Evolutionary conservation across 2,113 vertebrate species (phyloP).

Genomic region (Ammodytes dubius): DNA sequence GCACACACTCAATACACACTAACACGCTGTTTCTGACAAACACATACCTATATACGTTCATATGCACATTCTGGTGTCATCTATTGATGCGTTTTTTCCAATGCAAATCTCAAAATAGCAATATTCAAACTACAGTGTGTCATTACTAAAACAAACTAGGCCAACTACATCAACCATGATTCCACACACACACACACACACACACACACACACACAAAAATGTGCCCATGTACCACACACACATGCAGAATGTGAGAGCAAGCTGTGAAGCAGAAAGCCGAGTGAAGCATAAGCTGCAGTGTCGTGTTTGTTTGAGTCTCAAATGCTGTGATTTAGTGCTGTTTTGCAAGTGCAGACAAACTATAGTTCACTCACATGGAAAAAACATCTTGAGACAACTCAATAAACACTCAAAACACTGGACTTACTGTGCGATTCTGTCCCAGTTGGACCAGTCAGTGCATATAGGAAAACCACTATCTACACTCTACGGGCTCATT

Average conservation of each 20-base stretch:
- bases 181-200: conserved; percentile 22
- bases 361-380: conserved; percentile 8
- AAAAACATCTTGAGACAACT: conserved; percentile 1
- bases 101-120: background rate
- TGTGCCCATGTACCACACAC: conserved; percentile 57
- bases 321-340: conserved; percentile 49
- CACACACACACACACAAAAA: conserved; percentile 64
- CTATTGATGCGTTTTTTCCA: background rate
- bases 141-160: background rate
- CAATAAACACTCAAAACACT: conserved; percentile 34
- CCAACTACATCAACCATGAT: background rate
- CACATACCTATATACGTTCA: conserved; percentile 27
- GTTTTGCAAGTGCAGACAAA: conserved; percentile 40
- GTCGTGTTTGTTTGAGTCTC: conserved; percentile 43
- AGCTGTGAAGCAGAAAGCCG: conserved; percentile 63
- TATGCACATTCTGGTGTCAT: conserved; percentile 10
- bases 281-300: conserved; percentile 62
- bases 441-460: conserved; percentile 36
- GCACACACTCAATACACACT: conserved; percentile 30
- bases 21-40: conserved; percentile 20
- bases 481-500: conserved; percentile 56
- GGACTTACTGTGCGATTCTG: conserved; percentile 34
- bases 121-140: background rate
- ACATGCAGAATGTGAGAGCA: conserved; percentile 74
- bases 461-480: conserved; percentile 6